Evolutionary conservation across 1,140 invertebrate species (phyloP).

Genomic region (Sitophilus oryzae): DNA sequence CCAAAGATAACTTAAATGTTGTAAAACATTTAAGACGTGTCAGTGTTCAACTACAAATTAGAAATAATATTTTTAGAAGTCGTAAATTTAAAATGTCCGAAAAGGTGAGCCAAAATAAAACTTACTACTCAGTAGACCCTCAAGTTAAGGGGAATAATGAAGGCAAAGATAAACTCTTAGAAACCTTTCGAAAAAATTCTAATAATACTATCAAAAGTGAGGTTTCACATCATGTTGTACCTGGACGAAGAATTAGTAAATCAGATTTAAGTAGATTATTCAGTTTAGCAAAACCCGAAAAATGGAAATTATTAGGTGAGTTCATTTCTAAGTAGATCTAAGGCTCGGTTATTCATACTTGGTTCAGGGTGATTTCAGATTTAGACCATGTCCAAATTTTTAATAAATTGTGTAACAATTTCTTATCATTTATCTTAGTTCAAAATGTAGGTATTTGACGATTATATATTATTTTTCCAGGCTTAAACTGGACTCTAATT

Average conservation of each 20-base stretch:
- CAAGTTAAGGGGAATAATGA: conserved; percentile 12
- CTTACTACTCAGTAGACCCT: conserved; percentile 31
- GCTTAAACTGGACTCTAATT: no score
- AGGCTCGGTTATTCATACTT: no score
- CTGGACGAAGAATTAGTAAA: conserved; percentile 44
- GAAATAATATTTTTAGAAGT: conserved; percentile 13
- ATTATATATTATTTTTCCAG: no score
- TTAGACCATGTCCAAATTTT: conserved; percentile 8
- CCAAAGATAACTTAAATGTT: conserved; percentile 25
- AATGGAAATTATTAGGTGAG: conserved; percentile 60
- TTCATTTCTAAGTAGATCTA: no score
- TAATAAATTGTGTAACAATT: conserved; percentile 13
- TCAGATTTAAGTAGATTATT: conserved; percentile 59
- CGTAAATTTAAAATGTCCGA: conserved; percentile 29
- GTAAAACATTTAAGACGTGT: conserved; percentile 25
- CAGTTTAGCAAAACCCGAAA: conserved; percentile 61
- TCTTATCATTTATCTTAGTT: conserved; percentile 22
- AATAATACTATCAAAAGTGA: conserved; percentile 7
- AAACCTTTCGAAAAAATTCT: conserved; percentile 25
- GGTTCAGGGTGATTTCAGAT: no score
- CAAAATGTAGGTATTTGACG: not conserved
- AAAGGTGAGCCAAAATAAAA: conserved; percentile 30
- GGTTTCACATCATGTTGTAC: not conserved
- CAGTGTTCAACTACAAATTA: conserved; percentile 14
- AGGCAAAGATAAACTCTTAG: conserved; percentile 14